Evolutionary conservation across 1,140 invertebrate genomes (phyloP), one percentile per base, ranked within the genome.

Genomic region (Leptonema lineaticorne): DNA sequence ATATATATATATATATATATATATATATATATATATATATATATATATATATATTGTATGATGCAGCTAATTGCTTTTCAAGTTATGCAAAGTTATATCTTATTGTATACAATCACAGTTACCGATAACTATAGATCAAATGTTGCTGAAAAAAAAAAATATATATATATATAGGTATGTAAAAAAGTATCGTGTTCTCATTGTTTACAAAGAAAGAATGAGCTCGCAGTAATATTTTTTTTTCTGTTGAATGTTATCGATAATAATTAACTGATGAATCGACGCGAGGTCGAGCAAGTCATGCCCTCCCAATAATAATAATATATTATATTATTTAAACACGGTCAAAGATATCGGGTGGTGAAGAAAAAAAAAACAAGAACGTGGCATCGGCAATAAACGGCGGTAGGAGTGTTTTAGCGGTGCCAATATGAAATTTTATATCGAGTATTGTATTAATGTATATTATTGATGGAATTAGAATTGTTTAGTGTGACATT

Each of bases 1-100:
- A 6, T 33, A 6, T 6, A 33, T 6, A 33, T 33, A 33, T 6
- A 33, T 33, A 33, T 6, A 33, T 33, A 5, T 33, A 33, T 11
- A 33, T 33, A 33, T 11, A 11, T 33, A 33, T 33, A 11, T 33
- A 33, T 33, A 11, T 33, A 33, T 33, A 11, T 33, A 33, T 5
- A 33, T 33, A 33, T 11, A 33, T 26, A 53, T n/a, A 7, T 26
- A 53, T 41, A 41, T 41, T 14, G 27, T 53, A 26, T 14, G 50
- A 26, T 7, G 50, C 27, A 53, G 8, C 50, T 53, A 53, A 53
- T 53, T 53, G 27, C 50, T 53, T 53, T 53, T 53, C 50, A 26
- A 20, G 50, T 53, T 53, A 53, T 53, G 27, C 24, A 53, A 26
- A 20, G 50, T 6, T 48, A 48, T n/a, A 48, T 48, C 46, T 48